Conservation (phyloP, 2,113 vertebrate species). For the Synodontis membranacea region DNA sequence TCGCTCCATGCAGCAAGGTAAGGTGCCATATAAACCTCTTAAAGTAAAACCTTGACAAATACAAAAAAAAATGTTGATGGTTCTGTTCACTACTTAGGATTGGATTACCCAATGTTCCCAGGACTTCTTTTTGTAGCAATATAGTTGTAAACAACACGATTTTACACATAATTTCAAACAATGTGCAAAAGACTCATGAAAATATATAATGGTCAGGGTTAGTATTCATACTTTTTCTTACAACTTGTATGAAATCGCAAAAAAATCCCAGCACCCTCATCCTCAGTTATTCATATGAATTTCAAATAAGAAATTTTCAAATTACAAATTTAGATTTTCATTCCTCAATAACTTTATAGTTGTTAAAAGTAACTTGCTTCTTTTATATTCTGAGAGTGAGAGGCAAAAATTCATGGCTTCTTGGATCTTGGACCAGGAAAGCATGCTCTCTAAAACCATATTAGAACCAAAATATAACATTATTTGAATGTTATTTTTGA, state of each 20-base stretch:
- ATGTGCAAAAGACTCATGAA: not conserved
- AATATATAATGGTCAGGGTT: not conserved
- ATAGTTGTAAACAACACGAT: not conserved
- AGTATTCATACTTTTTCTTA: not conserved
- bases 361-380: not conserved
- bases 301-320: not conserved
- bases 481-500: no score
- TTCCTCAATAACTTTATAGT: not conserved
- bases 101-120: not conserved
- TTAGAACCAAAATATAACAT: no score
- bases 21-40: not conserved
- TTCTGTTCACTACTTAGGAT: not conserved
- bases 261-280: not conserved
- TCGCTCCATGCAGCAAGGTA: slow-evolving; percentile 89
- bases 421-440: not conserved
- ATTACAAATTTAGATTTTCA: no score
- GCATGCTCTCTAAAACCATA: no score
- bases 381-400: not conserved
- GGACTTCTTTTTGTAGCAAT: not conserved
- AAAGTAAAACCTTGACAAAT: not conserved
- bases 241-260: not conserved
- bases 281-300: not conserved
- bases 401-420: not conserved
- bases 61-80: not conserved
- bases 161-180: not conserved